phyloP scores from a whole-genome alignment of 92 coral and sea anemone species.

The Metridium senile region DNA sequence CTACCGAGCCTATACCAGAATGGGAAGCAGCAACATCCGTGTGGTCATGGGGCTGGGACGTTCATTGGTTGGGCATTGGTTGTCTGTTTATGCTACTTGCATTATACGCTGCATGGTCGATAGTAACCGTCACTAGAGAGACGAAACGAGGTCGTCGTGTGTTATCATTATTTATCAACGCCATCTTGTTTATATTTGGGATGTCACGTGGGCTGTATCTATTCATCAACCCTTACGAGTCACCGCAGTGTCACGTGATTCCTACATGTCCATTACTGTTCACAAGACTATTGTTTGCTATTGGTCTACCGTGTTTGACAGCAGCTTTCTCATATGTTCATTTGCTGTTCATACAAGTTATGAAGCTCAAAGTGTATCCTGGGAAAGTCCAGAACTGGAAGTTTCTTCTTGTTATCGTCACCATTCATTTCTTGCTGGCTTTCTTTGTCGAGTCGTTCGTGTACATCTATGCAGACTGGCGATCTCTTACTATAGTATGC shows the following conservation, averaged over 20 bases:
- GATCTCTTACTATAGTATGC: constrained; percentile 50
- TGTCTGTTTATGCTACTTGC: constrained; percentile 57
- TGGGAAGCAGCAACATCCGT: constrained; percentile 67
- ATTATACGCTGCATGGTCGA: constrained; percentile 56
- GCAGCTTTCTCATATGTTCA: constrained; percentile 85
- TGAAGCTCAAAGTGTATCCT: constrained; percentile 74
- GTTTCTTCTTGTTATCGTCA: constrained; percentile 47
- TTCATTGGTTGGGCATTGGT: constrained; percentile 83
- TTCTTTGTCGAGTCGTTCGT: constrained; percentile 51
- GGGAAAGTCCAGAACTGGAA: constrained; percentile 66
- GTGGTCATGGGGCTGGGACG: constrained; percentile 83
- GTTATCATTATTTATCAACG: constrained; percentile 51
- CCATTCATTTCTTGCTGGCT: constrained; percentile 64
- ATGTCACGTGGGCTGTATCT: constrained; percentile 64
- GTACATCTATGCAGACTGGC: constrained; percentile 49
- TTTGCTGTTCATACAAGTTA: constrained; percentile 69
- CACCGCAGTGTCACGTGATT: constrained; percentile 73
- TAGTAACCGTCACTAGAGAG: constrained; percentile 22
- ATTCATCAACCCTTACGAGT: constrained; percentile 85
- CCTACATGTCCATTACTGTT: constrained; percentile 63
- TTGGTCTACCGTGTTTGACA: constrained; percentile 84
- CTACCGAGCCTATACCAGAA: constrained; percentile 75
- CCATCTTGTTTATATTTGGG: constrained; percentile 58
- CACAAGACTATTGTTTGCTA: constrained; percentile 69
- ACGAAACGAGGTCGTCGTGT: constrained; percentile 47